Conservation (phyloP, 2,888 invertebrate genomes). For the Tricholauxania praeusta region DNA sequence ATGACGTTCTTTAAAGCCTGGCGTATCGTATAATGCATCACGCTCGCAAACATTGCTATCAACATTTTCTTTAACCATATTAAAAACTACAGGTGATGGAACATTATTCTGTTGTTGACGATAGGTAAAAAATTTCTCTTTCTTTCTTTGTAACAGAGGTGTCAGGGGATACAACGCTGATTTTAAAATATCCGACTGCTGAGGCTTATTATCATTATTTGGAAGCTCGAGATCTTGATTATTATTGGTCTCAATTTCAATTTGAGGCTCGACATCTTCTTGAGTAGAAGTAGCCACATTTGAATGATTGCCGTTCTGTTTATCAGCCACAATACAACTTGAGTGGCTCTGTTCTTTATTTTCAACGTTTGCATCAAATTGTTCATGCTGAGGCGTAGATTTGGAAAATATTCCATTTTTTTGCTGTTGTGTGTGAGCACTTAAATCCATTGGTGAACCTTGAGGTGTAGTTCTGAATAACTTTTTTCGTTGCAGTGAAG, state of each 20-base stretch:
- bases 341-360: not conserved
- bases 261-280: too few species aligned
- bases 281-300: slow-evolving; percentile 18
- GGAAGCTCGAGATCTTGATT: slow-evolving; percentile 24
- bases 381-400: not conserved
- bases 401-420: slow-evolving; percentile 28
- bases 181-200: slow-evolving; percentile 3
- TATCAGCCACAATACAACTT: slow-evolving; percentile 31
- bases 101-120: slow-evolving; percentile 51
- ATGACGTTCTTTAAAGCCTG: slow-evolving; percentile 64
- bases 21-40: slow-evolving; percentile 48
- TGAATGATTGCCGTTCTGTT: slow-evolving; percentile 51
- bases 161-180: slow-evolving; percentile 45
- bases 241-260: not conserved
- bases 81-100: slow-evolving; percentile 48
- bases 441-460: slow-evolving; percentile 21
- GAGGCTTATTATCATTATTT: slow-evolving; percentile 49
- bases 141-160: slow-evolving; percentile 48
- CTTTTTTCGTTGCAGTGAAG: slow-evolving; percentile 43
- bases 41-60: slow-evolving; percentile 39
- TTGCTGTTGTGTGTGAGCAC: not conserved
- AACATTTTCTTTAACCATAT: slow-evolving; percentile 31
- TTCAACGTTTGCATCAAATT: not conserved
- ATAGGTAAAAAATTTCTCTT: slow-evolving; percentile 57
- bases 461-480: slow-evolving; percentile 51